Percentiles rank a stretch among this genome's conserved stretches.
phyloP scores from a whole-genome alignment of 2,113 vertebrate genomes.

The Percopsis transmontana region DNA sequence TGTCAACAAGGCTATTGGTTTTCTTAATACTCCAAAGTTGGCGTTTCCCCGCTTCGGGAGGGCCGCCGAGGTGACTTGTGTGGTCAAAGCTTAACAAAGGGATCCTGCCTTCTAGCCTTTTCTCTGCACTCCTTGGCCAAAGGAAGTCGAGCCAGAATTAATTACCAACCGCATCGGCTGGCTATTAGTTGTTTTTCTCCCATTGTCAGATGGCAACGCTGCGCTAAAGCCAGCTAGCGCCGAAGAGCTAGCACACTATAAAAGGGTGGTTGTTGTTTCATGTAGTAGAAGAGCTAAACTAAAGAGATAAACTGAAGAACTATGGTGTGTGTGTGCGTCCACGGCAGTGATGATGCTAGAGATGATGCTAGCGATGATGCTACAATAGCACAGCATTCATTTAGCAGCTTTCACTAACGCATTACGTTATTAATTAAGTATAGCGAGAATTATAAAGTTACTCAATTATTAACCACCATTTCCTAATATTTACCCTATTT shows the following conservation, averaged over 20 bases:
- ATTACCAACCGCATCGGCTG: slow-evolving; percentile 75
- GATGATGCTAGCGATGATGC: too few relatives aligned
- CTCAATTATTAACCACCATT: too few relatives aligned
- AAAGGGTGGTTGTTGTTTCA: slow-evolving; percentile 57
- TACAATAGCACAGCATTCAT: too few relatives aligned
- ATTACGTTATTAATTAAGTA: too few relatives aligned
- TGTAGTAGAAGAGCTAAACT: slow-evolving; percentile 26
- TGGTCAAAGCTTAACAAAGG: slow-evolving; percentile 93
- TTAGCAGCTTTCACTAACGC: too few relatives aligned
- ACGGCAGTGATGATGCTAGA: too few relatives aligned
- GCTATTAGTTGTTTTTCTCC: slow-evolving; percentile 76
- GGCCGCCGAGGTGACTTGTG: slow-evolving; percentile 86
- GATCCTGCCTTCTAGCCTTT: slow-evolving; percentile 82
- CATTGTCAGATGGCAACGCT: slow-evolving; percentile 60
- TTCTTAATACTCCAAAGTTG: slow-evolving; percentile 98
- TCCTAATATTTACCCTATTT: too few relatives aligned
- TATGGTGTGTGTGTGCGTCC: too few relatives aligned
- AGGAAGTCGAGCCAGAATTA: slow-evolving; percentile 76
- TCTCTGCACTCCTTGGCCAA: slow-evolving; percentile 60
- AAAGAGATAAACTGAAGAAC: too few relatives aligned
- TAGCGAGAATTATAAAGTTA: too few relatives aligned
- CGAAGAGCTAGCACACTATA: slow-evolving; percentile 48
- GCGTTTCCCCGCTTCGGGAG: slow-evolving; percentile 90
- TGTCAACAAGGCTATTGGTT: slow-evolving; percentile 99
- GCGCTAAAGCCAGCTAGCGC: slow-evolving; percentile 44